A percentile compares a stretch with the other conserved stretches of the same genome.
These are phyloP conservation scores for Calyptomena viridis DNA, from an alignment of 2,113 vertebrate species.

Conservation along the genomic window DNA sequence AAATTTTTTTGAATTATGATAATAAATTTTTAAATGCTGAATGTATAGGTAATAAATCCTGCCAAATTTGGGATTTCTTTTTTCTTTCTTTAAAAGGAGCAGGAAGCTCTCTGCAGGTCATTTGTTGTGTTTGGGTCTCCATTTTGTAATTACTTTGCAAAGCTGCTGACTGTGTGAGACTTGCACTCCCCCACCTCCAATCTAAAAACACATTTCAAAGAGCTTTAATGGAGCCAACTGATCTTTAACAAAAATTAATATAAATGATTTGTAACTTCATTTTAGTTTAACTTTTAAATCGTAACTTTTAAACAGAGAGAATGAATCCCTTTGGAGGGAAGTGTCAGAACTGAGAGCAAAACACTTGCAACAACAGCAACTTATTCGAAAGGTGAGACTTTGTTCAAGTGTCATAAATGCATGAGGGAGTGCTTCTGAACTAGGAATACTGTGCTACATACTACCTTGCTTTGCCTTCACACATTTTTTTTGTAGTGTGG, in stretches of 20 bases:
- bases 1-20: neutral
- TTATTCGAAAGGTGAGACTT: slow-evolving; percentile 88
- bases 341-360: slow-evolving; percentile 91
- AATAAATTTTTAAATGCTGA: neutral
- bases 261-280: neutral
- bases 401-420: rapidly evolving
- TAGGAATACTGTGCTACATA: neutral
- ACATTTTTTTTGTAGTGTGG: neutral
- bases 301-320: slow-evolving; percentile 80
- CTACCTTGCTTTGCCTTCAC: neutral
- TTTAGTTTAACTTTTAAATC: neutral
- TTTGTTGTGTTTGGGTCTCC: neutral
- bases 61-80: neutral
- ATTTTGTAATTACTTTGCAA: neutral
- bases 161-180: neutral
- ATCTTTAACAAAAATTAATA: neutral
- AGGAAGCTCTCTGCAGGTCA: neutral
- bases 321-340: slow-evolving; percentile 94
- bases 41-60: neutral
- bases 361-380: slow-evolving; percentile 91
- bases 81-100: neutral
- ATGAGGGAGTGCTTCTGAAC: neutral
- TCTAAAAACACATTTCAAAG: neutral
- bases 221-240: neutral
- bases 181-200: too few relatives aligned